Evolutionary conservation across 37 sponge, comb jelly and placozoan genomes (phyloP).

Genomic region (Aplysina aerophoba): DNA sequence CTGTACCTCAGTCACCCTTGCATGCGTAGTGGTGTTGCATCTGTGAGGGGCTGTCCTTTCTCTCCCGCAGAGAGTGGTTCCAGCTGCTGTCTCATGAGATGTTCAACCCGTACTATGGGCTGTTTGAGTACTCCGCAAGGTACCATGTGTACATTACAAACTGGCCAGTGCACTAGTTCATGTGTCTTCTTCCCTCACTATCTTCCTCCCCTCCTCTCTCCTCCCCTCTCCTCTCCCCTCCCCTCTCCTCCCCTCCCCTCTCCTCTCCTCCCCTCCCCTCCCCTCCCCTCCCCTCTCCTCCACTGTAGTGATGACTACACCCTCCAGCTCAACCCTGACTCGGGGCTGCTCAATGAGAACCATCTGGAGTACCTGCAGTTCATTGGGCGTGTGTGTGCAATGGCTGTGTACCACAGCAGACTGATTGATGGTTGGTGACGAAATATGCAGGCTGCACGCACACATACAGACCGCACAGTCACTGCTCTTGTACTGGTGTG

Average conservation of each 20-base stretch:
- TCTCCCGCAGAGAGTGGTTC: constrained; percentile 92
- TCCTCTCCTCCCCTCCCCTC: too few species aligned
- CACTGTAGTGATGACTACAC: constrained; percentile 96
- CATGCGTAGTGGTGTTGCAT: background rate
- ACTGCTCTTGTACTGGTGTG: background rate
- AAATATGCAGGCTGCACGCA: too few species aligned
- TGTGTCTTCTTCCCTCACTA: background rate
- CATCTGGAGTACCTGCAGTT: constrained; percentile 94
- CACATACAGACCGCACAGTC: background rate
- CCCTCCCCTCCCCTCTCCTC: background rate
- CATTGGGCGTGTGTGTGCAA: constrained; percentile 92
- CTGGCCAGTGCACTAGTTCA: too few species aligned
- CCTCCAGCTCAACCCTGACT: constrained; percentile 97
- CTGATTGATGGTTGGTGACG: constrained; percentile 89
- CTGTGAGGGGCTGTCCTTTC: background rate
- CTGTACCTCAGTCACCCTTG: background rate
- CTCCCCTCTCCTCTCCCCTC: constrained; percentile 10
- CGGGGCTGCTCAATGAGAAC: constrained; percentile 87
- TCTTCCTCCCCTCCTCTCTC: too few species aligned
- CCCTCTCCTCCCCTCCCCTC: background rate
- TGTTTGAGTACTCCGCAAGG: constrained; percentile 99
- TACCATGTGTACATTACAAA: constrained; percentile 7
- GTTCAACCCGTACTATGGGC: constrained; percentile 99
- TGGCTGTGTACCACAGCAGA: constrained; percentile 98
- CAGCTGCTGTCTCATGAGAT: constrained; percentile 93